Base-by-base conservation (phyloP, 2,888 invertebrate species). In the Thalpophila matura region DNA sequence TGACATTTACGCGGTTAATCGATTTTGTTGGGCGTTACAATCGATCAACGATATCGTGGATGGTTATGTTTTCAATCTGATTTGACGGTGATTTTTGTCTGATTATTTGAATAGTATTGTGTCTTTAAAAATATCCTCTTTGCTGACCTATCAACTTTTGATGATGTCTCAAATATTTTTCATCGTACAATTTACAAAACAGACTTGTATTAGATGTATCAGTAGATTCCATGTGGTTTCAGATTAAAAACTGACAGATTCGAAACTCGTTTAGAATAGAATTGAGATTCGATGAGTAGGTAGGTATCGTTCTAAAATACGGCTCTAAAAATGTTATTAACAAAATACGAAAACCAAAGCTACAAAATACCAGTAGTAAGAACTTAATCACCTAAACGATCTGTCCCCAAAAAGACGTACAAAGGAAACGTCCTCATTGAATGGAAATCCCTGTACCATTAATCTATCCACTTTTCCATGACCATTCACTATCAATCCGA, bases 1-100 rank as follows among this genome's bases (percentile, higher is more conserved):
- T 78, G 81, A 76, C 84, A 82, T 90, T 92, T 91, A 89, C 86
- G 82, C 83, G 87, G 85, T 81, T 86, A 86, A 88, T 81, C 78
- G 83, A 85, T 80, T 86, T 85, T 85, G 86, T 87, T 81, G 59
- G 56, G 61, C 60, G 59, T 74, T 72, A 67, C 58, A 38, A 79
- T 80, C 74, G 69, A 79, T 79, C 75, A 71, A 29, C 10, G 53
- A 74, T 72, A 59, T 20, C 2, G n/a, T 35, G 57, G 53, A 56
- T 50, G 61, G 49, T 53, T 59, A 46, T 2, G 31, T 58, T 49
- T 46, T 60, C 27, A 33, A 72, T 65, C 33, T 31, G 29, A 56
- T 53, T 49, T 60, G 12, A 31, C 9, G 24, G 31, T 63, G 27
- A 31, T 1, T 35, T 62, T 42, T 58, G 7, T 47, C 26, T 16